Base-by-base conservation (phyloP, 1,140 invertebrate species). In the Meloidogyne hapla region DNA sequence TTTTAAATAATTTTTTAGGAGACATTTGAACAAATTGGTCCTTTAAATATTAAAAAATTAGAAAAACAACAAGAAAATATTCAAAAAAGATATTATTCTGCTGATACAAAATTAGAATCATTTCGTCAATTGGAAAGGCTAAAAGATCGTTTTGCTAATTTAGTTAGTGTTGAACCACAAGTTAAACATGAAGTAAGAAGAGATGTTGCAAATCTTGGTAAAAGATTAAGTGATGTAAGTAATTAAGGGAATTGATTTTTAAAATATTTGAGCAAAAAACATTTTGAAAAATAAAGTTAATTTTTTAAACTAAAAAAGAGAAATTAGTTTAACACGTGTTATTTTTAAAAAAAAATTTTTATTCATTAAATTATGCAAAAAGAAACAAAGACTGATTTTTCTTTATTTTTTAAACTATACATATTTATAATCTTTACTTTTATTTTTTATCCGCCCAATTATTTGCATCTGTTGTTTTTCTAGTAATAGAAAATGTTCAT, bases 221-320 rank as follows among this genome's bases (percentile, higher is more conserved):
- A 85, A 64, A 45, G 83, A 45, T 61, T 85, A 13, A 82, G 81
- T 45, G 81, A 85, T 83, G 81, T 82, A 72, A 76, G 82, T 76
- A 28, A 21, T 42, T 33, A 33, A 33, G 33, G 33, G 33, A 33
- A 33, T 33, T n/a, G n/a, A 33, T 33, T 33, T 33, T 33, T n/a
- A n/a, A n/a, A n/a, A n/a, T n/a, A n/a, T n/a, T n/a, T n/a, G n/a
- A n/a, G n/a, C n/a, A n/a, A n/a, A n/a, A n/a, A n/a, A n/a, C n/a
- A n/a, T n/a, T n/a, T n/a, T n/a, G n/a, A n/a, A n/a, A n/a, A n/a
- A n/a, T n/a, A n/a, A n/a, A n/a, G n/a, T n/a, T n/a, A n/a, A n/a
- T n/a, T n/a, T n/a, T n/a, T n/a, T n/a, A n/a, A n/a, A n/a, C n/a
- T n/a, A n/a, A n/a, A n/a, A n/a, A n/a, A n/a, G n/a, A n/a, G n/a